Evolutionary conservation across 2,113 vertebrate genomes (phyloP), one percentile per base, ranked within the genome.

Genomic region (Pseudolaguvia tuberculata): DNA sequence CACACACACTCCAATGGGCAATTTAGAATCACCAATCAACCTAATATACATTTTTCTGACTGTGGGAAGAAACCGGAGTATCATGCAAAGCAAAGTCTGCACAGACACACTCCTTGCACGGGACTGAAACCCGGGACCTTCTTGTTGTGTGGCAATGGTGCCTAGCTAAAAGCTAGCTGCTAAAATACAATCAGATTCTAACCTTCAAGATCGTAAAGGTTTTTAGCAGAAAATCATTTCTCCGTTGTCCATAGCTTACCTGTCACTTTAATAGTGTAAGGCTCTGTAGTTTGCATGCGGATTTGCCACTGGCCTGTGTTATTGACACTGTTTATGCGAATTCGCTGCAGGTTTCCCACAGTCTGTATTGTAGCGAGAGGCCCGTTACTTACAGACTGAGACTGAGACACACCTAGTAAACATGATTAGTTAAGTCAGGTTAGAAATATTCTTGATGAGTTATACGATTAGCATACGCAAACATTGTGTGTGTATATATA

Each of bases 231-330:
- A 65, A 65, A 23, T 20, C 1, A 39, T 42, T 1, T 17, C 12
- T 21, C 23, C 7, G 31, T 47, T 6, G 20, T 23, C 61, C 42
- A 21, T 17, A 47, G 68, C 78, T 84, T 50, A 91, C 90, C 89
- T 80, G 85, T 89, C 55, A 90, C 77, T 87, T 89, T 91, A 31
- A 91, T 53, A 25, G 87, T 87, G 73, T 89, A 90, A 31, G 86
- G 58, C n/a, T 73, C 42, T 2, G 5, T 75, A 21, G 85, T 83
- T 10, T 53, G 68, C 18, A 90, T 85, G 55, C 57, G 65, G 67
- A 91, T 84, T 53, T 80, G 1, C 90, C 90, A 91, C 17, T 10
- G 50, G 67, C 89, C 89, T 3, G 31, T 8, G 35, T 81, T 48
- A 1, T 61, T 80, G 31, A 81, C 72, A 67, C 27, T 5, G 1